phyloP scores from a whole-genome alignment of 2,888 invertebrate genomes.

The Glyphotaelius pellucidus region DNA sequence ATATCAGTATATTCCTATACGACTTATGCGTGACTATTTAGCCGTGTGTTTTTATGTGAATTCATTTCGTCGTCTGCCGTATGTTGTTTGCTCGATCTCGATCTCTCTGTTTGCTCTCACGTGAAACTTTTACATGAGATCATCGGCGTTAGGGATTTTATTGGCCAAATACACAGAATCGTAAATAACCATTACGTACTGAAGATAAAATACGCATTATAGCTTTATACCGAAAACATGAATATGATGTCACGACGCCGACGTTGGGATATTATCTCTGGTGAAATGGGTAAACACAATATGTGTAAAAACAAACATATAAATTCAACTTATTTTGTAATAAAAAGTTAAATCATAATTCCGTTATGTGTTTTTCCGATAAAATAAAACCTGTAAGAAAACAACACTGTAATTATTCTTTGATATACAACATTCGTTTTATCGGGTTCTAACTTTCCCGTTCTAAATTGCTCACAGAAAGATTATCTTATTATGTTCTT shows the following conservation, averaged over 20 bases:
- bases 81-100: constrained; percentile 16
- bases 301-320: background rate
- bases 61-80: background rate
- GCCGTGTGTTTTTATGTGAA: constrained; percentile 38
- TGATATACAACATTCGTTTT: background rate
- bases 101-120: constrained; percentile 1
- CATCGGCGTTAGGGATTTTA: constrained; percentile 26
- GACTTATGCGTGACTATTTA: constrained; percentile 24
- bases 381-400: background rate
- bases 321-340: background rate
- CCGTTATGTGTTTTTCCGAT: background rate
- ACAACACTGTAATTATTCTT: background rate
- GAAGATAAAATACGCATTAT: constrained; percentile 27
- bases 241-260: constrained; percentile 6
- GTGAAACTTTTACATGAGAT: constrained; percentile 40
- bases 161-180: constrained; percentile 25
- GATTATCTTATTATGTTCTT: background rate
- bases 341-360: no score
- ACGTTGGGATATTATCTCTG: background rate
- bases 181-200: constrained; percentile 35
- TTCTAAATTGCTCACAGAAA: background rate
- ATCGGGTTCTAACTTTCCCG: background rate
- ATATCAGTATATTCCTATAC: background rate
- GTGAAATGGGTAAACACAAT: background rate
- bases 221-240: constrained; percentile 10